A percentile compares a stretch with the other conserved stretches of the same genome.
Conservation (phyloP, 2,113 vertebrate species). For the Amblyornis subalaris region DNA sequence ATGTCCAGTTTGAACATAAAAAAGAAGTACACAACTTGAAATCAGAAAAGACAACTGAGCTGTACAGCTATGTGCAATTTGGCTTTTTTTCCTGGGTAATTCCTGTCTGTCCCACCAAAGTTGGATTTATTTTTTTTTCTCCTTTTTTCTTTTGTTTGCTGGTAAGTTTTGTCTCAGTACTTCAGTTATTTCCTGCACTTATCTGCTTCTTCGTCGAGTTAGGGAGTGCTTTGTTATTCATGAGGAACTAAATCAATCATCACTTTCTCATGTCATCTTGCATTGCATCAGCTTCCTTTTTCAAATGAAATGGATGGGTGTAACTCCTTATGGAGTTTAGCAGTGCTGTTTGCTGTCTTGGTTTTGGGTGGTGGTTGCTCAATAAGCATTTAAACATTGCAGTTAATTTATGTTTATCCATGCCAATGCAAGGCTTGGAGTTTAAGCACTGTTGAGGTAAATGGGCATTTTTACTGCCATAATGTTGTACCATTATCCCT, state of each 20-base stretch:
- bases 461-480: background rate
- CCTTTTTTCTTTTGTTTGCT: background rate
- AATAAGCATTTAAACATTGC: background rate
- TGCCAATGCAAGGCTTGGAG: background rate
- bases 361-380: background rate
- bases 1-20: background rate
- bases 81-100: background rate
- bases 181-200: conserved; percentile 24
- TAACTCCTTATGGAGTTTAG: background rate
- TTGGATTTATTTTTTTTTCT: background rate
- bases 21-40: background rate
- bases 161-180: background rate
- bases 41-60: background rate
- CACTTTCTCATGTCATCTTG: conserved; percentile 52
- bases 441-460: conserved; percentile 11
- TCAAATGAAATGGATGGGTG: conserved; percentile 40
- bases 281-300: conserved; percentile 58
- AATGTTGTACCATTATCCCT: conserved; percentile 14
- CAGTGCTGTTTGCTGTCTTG: background rate
- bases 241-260: conserved; percentile 33
- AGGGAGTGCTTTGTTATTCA: conserved; percentile 38
- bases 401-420: conserved; percentile 42
- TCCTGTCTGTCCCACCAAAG: background rate
- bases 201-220: background rate
- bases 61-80: background rate